phyloP scores from a whole-genome alignment of 2,113 vertebrate genomes.

The Gavia stellata region DNA sequence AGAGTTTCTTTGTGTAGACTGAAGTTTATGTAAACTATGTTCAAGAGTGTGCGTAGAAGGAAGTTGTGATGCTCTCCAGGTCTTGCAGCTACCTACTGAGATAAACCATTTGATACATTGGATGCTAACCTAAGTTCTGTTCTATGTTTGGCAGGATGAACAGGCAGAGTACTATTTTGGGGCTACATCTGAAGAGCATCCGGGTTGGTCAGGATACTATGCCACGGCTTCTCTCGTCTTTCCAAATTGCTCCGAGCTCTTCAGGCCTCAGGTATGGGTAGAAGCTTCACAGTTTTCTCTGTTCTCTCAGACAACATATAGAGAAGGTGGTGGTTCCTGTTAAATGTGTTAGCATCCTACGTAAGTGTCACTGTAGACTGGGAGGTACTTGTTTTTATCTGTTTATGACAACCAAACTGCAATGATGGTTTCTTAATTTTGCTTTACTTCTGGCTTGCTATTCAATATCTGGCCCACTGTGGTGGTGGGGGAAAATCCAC shows the following conservation, averaged over 20 bases:
- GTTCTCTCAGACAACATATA: neutral
- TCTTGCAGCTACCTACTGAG: neutral
- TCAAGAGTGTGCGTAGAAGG: neutral
- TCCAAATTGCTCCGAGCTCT: conserved; percentile 82
- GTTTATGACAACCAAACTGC: neutral
- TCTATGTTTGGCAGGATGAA: conserved; percentile 74
- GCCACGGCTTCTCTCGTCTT: conserved; percentile 78
- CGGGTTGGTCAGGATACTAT: conserved; percentile 85
- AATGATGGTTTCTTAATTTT: neutral
- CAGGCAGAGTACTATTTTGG: conserved; percentile 80
- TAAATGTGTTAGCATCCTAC: neutral
- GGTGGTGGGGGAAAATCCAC: neutral
- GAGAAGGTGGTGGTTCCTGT: neutral
- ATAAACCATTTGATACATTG: neutral
- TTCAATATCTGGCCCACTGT: neutral
- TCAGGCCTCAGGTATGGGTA: conserved; percentile 80
- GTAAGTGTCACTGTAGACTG: neutral
- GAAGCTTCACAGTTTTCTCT: neutral
- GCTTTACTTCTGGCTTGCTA: neutral
- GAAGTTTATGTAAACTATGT: neutral
- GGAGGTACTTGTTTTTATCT: neutral
- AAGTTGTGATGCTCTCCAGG: neutral
- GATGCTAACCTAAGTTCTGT: neutral
- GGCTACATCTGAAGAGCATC: conserved; percentile 76
- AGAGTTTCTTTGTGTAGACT: neutral